These are phyloP conservation scores for Steinernema hermaphroditum DNA, from an alignment of 2,888 invertebrate species.

Conservation along the genomic window DNA sequence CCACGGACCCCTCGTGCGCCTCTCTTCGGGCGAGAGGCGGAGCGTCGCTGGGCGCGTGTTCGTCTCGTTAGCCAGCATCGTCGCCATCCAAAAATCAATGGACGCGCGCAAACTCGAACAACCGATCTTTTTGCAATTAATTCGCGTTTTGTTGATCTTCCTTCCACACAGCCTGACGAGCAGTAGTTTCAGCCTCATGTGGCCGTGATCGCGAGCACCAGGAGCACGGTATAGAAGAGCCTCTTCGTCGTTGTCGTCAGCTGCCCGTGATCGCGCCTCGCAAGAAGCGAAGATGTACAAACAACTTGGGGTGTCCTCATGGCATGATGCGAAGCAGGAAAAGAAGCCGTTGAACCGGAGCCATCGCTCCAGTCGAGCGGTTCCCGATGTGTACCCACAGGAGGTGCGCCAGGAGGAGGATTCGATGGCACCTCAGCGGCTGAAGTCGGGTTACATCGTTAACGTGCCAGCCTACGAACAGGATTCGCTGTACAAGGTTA, in stretches of 20 bases:
- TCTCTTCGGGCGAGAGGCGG: neutral
- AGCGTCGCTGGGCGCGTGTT: conserved; percentile 17
- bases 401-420: conserved; percentile 57
- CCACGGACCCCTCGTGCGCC: no score
- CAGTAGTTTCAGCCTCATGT: conserved; percentile 12
- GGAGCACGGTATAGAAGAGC: neutral
- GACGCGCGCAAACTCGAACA: conserved; percentile 27
- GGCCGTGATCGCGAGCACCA: neutral
- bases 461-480: conserved; percentile 48
- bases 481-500: conserved; percentile 43
- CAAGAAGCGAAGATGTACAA: neutral
- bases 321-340: conserved; percentile 5
- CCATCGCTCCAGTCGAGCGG: conserved; percentile 35
- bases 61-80: neutral
- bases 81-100: conserved; percentile 27
- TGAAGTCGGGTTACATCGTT: conserved; percentile 50
- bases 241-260: neutral
- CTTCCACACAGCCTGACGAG: neutral
- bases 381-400: conserved; percentile 60
- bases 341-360: conserved; percentile 22
- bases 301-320: conserved; percentile 14
- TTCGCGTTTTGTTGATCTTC: neutral
- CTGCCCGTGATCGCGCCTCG: neutral
- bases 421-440: conserved; percentile 46
- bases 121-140: conserved; percentile 1